Conservation (phyloP, 2,888 invertebrate genomes). For the Caenorhabditis japonica region DNA sequence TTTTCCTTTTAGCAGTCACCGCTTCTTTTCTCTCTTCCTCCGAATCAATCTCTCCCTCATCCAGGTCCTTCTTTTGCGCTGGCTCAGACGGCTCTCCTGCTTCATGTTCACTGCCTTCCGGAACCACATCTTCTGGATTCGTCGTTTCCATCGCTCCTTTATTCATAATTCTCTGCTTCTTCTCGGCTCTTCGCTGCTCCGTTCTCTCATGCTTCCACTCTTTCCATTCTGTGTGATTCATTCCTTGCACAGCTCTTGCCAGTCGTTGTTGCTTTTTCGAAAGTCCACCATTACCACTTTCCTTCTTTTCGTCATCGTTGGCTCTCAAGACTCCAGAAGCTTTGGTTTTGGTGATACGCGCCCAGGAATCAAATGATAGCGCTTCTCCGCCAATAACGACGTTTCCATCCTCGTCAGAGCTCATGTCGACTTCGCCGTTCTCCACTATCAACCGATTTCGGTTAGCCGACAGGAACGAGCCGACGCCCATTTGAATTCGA, state of each 20-base stretch:
- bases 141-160: slow-evolving; percentile 34
- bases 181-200: slow-evolving; percentile 31
- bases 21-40: slow-evolving; percentile 54
- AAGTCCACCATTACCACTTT: slow-evolving; percentile 42
- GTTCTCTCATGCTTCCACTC: slow-evolving; percentile 50
- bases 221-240: slow-evolving; percentile 44
- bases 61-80: slow-evolving; percentile 30
- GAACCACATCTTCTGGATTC: slow-evolving; percentile 7
- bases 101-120: too few relatives aligned
- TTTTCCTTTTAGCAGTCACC: slow-evolving; percentile 17
- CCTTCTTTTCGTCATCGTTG: slow-evolving; percentile 27
- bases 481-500: slow-evolving; percentile 34
- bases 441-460: slow-evolving; percentile 34
- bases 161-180: slow-evolving; percentile 53
- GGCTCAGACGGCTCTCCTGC: not conserved
- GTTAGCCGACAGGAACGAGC: slow-evolving; percentile 34
- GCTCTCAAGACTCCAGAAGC: slow-evolving; percentile 45
- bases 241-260: slow-evolving; percentile 34
- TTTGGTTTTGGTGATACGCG: slow-evolving; percentile 50
- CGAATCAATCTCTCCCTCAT: slow-evolving; percentile 64
- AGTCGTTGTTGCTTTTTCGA: slow-evolving; percentile 41
- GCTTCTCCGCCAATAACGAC: slow-evolving; percentile 56
- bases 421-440: slow-evolving; percentile 53
- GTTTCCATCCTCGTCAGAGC: slow-evolving; percentile 60
- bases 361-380: slow-evolving; percentile 67